phyloP scores from a whole-genome alignment of 2,113 vertebrate species.

The Larimichthys polyactis region DNA sequence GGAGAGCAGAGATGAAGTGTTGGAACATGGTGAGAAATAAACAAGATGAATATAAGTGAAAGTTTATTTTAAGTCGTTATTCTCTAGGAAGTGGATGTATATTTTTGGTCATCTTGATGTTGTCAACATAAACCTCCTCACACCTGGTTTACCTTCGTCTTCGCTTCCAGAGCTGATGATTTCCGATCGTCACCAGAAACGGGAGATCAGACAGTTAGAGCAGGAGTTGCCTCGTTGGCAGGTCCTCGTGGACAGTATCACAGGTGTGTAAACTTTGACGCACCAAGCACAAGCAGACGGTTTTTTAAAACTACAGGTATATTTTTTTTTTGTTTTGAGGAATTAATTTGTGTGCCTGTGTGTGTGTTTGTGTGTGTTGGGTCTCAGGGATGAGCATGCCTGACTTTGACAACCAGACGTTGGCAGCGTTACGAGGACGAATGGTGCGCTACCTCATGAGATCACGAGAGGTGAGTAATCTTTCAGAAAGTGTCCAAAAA shows the following conservation, averaged over 20 bases:
- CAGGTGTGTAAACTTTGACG: slow-evolving; percentile 81
- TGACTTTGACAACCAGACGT: slow-evolving; percentile 95
- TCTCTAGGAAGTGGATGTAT: neutral
- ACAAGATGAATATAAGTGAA: neutral
- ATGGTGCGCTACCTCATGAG: slow-evolving; percentile 98
- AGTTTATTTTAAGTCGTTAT: neutral
- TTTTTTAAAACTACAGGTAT: neutral
- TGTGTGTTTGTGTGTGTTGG: too few relatives aligned
- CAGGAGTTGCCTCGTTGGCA: slow-evolving; percentile 97
- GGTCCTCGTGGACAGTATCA: slow-evolving; percentile 95
- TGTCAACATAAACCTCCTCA: neutral
- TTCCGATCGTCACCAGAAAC: slow-evolving; percentile 94
- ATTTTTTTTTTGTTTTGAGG: neutral
- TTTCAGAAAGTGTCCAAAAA: neutral
- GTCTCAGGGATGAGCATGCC: slow-evolving; percentile 93
- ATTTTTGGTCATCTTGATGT: neutral
- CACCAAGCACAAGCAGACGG: neutral
- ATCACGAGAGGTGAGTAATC: slow-evolving; percentile 88
- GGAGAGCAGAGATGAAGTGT: slow-evolving; percentile 92
- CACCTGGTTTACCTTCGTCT: neutral
- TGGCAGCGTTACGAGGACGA: slow-evolving; percentile 92
- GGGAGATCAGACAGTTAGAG: slow-evolving; percentile 94
- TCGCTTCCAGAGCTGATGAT: slow-evolving; percentile 89
- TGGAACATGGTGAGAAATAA: slow-evolving; percentile 92
- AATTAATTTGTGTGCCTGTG: neutral